Conservation (phyloP, 2,113 vertebrate genomes). For the Sylvilagus bachmani region DNA sequence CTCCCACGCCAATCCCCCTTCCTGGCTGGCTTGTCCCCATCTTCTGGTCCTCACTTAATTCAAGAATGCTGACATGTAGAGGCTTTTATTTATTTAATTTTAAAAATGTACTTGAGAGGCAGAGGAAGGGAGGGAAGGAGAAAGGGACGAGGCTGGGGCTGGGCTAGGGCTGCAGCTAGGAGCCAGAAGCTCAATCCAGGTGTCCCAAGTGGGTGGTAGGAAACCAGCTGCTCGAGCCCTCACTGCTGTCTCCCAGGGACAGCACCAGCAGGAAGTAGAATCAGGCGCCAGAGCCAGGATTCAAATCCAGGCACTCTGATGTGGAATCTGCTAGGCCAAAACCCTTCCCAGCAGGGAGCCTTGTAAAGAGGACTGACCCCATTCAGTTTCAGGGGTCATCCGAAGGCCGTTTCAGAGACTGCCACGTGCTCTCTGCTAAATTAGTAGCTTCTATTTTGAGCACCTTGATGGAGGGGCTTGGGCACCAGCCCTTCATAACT, state of each 20-base stretch:
- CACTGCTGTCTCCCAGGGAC: too few species aligned
- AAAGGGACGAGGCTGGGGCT: too few species aligned
- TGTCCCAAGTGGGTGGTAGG: too few species aligned
- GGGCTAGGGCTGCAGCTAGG: too few species aligned
- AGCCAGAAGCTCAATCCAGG: too few species aligned
- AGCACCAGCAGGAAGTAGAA: too few species aligned
- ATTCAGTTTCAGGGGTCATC: not conserved
- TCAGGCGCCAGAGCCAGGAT: too few species aligned
- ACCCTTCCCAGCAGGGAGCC: not conserved
- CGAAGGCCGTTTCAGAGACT: not conserved
- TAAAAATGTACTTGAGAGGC: too few species aligned
- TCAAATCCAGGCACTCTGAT: too few species aligned
- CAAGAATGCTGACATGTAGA: not conserved
- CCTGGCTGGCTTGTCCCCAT: not conserved
- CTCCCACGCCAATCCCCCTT: accelerated
- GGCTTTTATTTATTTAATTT: not conserved
- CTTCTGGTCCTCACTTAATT: not conserved
- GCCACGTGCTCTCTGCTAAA: not conserved
- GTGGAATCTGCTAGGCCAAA: too few species aligned
- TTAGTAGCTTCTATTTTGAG: conserved; percentile 52
- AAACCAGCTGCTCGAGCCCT: too few species aligned
- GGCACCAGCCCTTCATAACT: not conserved
- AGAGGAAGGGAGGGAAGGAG: too few species aligned
- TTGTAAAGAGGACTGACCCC: not conserved
- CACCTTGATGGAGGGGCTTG: not conserved